phyloP scores from a whole-genome alignment of 2,113 vertebrate species.

The Elachura formosa region DNA sequence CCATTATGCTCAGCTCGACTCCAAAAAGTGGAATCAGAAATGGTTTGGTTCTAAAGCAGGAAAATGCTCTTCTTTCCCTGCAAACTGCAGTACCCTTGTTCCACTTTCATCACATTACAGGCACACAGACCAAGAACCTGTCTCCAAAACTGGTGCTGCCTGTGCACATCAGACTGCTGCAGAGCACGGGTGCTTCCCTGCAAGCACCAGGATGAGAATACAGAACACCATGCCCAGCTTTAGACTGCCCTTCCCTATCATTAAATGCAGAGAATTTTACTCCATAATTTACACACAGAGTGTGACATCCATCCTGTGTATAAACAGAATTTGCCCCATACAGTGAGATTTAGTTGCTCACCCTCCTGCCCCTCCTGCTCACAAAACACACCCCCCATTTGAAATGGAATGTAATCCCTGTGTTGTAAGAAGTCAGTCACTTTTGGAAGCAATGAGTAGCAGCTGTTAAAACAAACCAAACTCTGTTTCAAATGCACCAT shows the following conservation, averaged over 20 bases:
- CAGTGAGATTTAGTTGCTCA: not conserved
- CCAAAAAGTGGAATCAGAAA: not conserved
- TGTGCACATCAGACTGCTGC: not conserved
- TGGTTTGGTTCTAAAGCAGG: not conserved
- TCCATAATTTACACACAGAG: not conserved
- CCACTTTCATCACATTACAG: not conserved
- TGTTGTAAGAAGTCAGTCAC: not conserved
- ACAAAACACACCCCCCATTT: not conserved
- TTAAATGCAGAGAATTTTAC: not conserved
- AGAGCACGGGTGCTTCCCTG: not conserved
- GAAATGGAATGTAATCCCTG: not conserved
- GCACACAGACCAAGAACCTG: too few relatives aligned
- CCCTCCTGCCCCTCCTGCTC: not conserved
- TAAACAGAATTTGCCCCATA: not conserved
- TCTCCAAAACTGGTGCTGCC: too few relatives aligned
- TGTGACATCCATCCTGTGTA: not conserved
- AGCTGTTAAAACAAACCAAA: slow-evolving; percentile 60
- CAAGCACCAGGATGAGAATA: not conserved
- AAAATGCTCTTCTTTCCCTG: not conserved
- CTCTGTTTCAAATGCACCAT: not conserved
- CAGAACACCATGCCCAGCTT: not conserved
- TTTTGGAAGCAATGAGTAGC: slow-evolving; percentile 12
- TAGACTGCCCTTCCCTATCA: not conserved
- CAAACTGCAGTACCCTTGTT: rapidly evolving
- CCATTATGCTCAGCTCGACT: not conserved